Base-by-base conservation (phyloP, 2,888 invertebrate species). In the Magallana nippona region DNA sequence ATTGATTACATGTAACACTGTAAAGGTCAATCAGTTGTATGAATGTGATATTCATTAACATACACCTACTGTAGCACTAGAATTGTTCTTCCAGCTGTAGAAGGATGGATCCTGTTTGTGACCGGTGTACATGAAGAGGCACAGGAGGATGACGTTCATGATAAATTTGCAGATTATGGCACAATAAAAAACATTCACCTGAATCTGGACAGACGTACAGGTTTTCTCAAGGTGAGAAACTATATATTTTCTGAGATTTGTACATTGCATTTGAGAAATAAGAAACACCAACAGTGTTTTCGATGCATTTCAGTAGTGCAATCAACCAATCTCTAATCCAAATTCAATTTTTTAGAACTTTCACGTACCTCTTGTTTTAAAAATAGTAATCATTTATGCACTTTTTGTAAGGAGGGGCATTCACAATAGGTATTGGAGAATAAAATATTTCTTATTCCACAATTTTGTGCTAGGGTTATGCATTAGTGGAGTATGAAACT, bases 91-190 rank as follows among this genome's bases (percentile, higher is more conserved):
- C n/a, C 89, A 96, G 96, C 98, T 22, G 98, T 99, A 0, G 99
- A 99, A 95, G 99, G 99, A 10, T 99, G 99, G 99, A 99, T 99
- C 90, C 95, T 99, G 85, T 99, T 99, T 94, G 98, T 99, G 44
- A 99, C 98, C 88, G 98, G 98, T 87, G 98, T 99, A 0, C 98
- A 99, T 93, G 99, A 99, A 94, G 99, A 99, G 94, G 99, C 99
- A 0, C 98, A 98, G 90, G 99, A 99, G 94, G 99, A 99, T 92
- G 99, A 99, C 94, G 97, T 99, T 87, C 97, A 97, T 94, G 98
- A 99, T 90, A 98, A 98, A 93, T 99, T 99, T 95, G 97, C 98
- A 10, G 99, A 99, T 93, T 99, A 96, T 95, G 99, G 99, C 0
- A 97, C 97, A 91, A 99, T 99, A 63, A 99, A 99, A 94, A 99